phyloP scores from a whole-genome alignment of 2,888 invertebrate species.

The Polydesmus complanatus region DNA sequence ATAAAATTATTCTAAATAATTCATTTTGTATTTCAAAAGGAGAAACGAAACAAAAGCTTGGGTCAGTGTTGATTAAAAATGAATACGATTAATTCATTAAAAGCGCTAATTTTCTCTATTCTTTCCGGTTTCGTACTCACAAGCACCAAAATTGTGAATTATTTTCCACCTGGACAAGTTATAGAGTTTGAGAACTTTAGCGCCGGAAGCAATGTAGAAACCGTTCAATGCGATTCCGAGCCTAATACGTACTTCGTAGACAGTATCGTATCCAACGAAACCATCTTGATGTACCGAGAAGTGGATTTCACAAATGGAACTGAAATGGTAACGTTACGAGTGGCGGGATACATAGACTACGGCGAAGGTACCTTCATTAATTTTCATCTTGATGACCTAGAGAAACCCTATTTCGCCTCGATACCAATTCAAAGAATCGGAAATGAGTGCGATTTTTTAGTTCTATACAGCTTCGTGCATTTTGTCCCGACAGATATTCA shows the following conservation, averaged over 20 bases:
- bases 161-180: too few relatives aligned
- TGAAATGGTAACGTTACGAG: not conserved
- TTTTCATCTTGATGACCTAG: not conserved
- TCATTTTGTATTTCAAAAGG: too few relatives aligned
- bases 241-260: too few relatives aligned
- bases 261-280: too few relatives aligned
- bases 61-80: too few relatives aligned
- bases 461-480: not conserved
- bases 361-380: not conserved
- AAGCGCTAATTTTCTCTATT: not conserved
- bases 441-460: not conserved
- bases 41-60: too few relatives aligned
- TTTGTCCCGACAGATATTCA: not conserved
- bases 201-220: not conserved
- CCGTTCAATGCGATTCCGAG: too few relatives aligned
- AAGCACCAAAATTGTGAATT: too few relatives aligned
- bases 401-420: not conserved
- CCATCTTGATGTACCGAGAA: not conserved
- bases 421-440: not conserved
- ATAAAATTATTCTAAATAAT: too few relatives aligned
- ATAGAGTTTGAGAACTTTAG: not conserved
- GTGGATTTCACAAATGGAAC: not conserved
- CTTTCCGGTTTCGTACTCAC: too few relatives aligned
- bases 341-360: not conserved
- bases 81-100: not conserved